Conservation (phyloP, 2,113 vertebrate species). For the Crotalus horridus region DNA sequence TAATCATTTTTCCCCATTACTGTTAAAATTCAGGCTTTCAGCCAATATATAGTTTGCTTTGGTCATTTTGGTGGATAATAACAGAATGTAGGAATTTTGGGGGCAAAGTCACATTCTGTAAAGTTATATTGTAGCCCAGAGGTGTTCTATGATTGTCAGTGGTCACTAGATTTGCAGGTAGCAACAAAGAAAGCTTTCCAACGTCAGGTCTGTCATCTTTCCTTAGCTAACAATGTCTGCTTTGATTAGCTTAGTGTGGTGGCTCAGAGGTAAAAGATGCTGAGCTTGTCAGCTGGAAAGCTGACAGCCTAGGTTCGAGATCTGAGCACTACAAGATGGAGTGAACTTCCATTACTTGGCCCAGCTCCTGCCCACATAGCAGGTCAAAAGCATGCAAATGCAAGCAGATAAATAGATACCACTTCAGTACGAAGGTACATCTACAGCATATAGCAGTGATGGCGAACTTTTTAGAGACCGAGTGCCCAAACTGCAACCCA, state of each 20-base stretch:
- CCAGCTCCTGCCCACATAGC: neutral
- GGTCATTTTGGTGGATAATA: neutral
- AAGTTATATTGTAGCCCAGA: neutral
- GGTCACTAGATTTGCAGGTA: neutral
- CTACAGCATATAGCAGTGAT: neutral
- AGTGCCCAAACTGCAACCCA: no score
- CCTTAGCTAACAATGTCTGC: neutral
- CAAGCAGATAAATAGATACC: neutral
- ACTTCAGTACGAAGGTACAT: neutral
- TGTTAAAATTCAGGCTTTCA: neutral
- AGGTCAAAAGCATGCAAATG: neutral
- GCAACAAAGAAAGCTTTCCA: neutral
- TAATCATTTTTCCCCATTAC: neutral
- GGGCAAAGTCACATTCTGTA: neutral
- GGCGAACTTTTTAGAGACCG: no score
- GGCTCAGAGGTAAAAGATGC: no score
- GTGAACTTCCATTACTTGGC: neutral
- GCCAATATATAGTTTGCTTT: neutral
- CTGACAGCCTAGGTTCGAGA: neutral
- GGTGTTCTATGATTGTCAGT: neutral
- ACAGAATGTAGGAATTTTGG: neutral
- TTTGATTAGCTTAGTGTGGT: neutral
- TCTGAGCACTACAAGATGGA: neutral
- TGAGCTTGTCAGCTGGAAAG: no score
- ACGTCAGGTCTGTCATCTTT: neutral